These are phyloP conservation scores for Pseudolaguvia tuberculata DNA, from an alignment of 2,113 vertebrate genomes.

Conservation along the genomic window DNA sequence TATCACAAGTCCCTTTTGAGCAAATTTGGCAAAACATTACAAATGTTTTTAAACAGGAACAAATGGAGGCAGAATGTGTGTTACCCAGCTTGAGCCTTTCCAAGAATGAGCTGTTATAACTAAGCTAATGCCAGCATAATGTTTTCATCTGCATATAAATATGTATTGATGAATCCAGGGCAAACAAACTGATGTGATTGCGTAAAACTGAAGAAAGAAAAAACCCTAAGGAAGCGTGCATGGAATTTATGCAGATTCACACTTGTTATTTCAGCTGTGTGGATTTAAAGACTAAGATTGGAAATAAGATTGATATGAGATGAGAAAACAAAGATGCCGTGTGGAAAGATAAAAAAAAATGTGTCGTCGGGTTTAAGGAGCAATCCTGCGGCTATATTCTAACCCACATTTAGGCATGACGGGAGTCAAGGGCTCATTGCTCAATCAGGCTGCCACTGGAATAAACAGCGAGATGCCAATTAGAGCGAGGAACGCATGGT, in stretches of 20 bases:
- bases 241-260: conserved; percentile 28
- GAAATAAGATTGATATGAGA: conserved; percentile 8
- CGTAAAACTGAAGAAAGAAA: background rate
- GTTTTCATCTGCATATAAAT: conserved; percentile 50
- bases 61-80: conserved; percentile 38
- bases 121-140: conserved; percentile 39
- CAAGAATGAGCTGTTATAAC: conserved; percentile 45
- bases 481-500: conserved; percentile 48
- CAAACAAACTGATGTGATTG: conserved; percentile 25
- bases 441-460: conserved; percentile 55
- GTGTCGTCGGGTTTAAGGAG: background rate
- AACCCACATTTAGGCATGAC: conserved; percentile 23
- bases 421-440: conserved; percentile 48
- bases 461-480: conserved; percentile 59
- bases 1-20: conserved; percentile 28
- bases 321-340: background rate
- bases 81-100: conserved; percentile 28
- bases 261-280: conserved; percentile 27
- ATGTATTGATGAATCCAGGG: conserved; percentile 11
- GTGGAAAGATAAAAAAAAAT: background rate
- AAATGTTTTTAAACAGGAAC: conserved; percentile 24
- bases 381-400: conserved; percentile 8
- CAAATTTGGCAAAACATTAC: conserved; percentile 44
- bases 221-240: background rate
- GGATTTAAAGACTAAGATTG: conserved; percentile 7